Conservation (phyloP, 2,888 invertebrate genomes). For the Serrognathus titanus region DNA sequence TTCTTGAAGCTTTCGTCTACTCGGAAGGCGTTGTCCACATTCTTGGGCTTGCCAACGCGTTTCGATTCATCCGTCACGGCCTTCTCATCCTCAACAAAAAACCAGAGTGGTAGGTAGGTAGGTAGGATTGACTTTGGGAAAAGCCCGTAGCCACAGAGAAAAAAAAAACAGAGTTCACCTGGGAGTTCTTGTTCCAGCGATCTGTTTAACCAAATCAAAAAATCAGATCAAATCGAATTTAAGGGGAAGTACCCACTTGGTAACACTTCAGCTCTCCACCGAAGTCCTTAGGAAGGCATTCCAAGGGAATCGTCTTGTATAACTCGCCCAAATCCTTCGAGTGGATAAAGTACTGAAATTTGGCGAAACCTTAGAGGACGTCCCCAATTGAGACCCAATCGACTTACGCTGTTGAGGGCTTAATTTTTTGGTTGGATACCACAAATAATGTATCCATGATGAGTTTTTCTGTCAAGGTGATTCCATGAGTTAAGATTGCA, state of each 20-base stretch:
- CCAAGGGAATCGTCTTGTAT: conserved; percentile 13
- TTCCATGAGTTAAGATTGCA: no score
- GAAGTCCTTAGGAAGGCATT: conserved; percentile 18
- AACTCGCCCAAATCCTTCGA: conserved; percentile 5
- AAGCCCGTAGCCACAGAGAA: no score
- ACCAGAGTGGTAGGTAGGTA: no score
- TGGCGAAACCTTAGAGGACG: neutral
- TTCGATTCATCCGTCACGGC: conserved; percentile 56
- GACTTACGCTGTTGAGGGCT: conserved; percentile 27
- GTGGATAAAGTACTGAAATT: conserved; percentile 12
- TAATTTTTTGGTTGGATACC: no score
- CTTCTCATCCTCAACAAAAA: conserved; percentile 51
- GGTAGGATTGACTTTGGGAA: no score
- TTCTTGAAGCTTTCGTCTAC: conserved; percentile 73
- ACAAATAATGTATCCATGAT: no score
- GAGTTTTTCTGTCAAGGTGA: no score
- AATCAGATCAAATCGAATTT: neutral
- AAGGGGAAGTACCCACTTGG: neutral
- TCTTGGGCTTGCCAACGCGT: conserved; percentile 61
- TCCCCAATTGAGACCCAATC: no score
- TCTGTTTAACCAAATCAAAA: conserved; percentile 12
- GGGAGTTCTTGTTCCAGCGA: conserved; percentile 31
- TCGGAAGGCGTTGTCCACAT: conserved; percentile 58
- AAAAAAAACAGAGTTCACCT: conserved; percentile 39
- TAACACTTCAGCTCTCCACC: conserved; percentile 10